These are phyloP conservation scores for Platanista minor DNA, from an alignment of 2,113 vertebrate species.

Conservation along the genomic window DNA sequence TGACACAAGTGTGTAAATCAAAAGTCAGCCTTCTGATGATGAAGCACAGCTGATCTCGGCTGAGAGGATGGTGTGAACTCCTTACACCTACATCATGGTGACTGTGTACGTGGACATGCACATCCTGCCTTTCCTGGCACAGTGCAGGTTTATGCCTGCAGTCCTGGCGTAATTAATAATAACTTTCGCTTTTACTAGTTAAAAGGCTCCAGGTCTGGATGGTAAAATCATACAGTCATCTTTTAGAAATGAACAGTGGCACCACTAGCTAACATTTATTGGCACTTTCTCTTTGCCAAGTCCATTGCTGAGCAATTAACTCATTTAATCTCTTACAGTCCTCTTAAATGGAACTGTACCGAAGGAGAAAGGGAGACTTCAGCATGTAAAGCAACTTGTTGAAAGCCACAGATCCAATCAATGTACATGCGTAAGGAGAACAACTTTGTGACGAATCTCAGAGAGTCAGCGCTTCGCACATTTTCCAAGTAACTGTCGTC, in stretches of 20 bases:
- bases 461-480: rapidly evolving
- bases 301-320: background rate
- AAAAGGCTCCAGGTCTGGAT: background rate
- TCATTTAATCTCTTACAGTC: background rate
- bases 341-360: background rate
- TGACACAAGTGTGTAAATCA: background rate
- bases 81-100: rapidly evolving
- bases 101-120: rapidly evolving
- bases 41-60: rapidly evolving
- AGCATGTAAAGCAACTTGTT: background rate
- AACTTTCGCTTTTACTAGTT: background rate
- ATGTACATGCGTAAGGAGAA: background rate
- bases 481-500: background rate
- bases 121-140: background rate
- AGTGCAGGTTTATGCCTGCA: background rate
- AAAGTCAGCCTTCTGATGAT: background rate
- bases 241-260: background rate
- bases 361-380: background rate
- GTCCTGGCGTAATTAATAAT: too few relatives aligned
- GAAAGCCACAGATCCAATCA: too few relatives aligned
- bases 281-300: background rate
- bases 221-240: background rate
- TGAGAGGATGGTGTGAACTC: background rate
- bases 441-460: background rate
- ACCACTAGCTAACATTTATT: background rate